A percentile compares a stretch with the other conserved stretches of the same genome.
Conservation (phyloP, 1,140 invertebrate genomes). For the Conus betulinus region DNA sequence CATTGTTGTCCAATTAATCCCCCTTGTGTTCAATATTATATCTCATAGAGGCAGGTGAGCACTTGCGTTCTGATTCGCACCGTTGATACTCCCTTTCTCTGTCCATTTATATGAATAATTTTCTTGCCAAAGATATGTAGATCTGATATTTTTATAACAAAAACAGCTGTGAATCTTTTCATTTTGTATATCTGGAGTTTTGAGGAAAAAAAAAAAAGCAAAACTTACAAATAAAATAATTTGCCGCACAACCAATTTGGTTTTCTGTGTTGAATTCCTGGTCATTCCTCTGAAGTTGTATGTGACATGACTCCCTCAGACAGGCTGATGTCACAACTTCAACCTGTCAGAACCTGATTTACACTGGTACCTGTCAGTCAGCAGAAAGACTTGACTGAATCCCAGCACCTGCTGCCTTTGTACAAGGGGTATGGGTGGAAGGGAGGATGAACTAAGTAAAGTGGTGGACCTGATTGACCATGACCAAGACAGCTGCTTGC, state of each 20-base stretch:
- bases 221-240: slow-evolving; percentile 31
- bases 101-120: background rate
- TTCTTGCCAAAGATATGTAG: slow-evolving; percentile 30
- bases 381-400: background rate
- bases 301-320: background rate
- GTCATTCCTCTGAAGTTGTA: background rate
- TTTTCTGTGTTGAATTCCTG: slow-evolving; percentile 33
- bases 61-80: background rate
- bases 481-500: background rate
- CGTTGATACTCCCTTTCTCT: slow-evolving; percentile 7
- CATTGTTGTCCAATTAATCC: background rate
- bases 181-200: slow-evolving; percentile 27
- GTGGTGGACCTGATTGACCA: background rate
- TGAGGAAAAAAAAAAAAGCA: background rate
- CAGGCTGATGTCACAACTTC: background rate
- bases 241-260: slow-evolving; percentile 6
- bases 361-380: background rate
- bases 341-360: background rate
- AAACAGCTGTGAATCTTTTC: slow-evolving; percentile 13
- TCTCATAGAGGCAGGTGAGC: slow-evolving; percentile 39
- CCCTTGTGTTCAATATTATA: slow-evolving; percentile 9
- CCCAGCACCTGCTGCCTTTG: background rate
- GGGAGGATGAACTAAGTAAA: background rate
- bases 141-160: slow-evolving; percentile 37
- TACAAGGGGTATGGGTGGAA: background rate